Evolutionary conservation across 2,888 invertebrate genomes (phyloP).

Genomic region (Pterostichus niger): DNA sequence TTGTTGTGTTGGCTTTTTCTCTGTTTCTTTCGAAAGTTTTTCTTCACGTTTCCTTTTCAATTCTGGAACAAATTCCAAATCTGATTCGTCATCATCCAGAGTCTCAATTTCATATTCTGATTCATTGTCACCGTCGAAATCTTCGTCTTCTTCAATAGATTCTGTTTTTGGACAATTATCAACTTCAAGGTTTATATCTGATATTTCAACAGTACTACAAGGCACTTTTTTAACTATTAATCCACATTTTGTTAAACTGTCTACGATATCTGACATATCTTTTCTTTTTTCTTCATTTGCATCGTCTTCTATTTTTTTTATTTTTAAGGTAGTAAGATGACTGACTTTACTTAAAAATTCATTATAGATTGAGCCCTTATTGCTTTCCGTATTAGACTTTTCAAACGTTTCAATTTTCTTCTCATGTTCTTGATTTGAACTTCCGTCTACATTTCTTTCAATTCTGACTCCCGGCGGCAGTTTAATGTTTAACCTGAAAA

Average conservation of each 20-base stretch:
- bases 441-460: conserved; percentile 44
- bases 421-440: not conserved
- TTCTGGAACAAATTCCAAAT: conserved; percentile 58
- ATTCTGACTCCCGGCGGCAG: conserved; percentile 67
- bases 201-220: not conserved
- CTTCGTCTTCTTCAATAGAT: not conserved
- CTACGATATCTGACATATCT: conserved; percentile 35
- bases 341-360: conserved; percentile 55
- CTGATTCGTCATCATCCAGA: conserved; percentile 57
- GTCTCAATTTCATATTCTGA: conserved; percentile 64
- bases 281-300: not conserved
- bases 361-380: conserved; percentile 38
- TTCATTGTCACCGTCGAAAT: conserved; percentile 51
- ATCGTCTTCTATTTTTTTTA: conserved; percentile 34
- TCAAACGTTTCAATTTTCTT: not conserved
- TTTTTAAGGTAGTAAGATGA: conserved; percentile 36
- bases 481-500: conserved; percentile 67
- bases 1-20: conserved; percentile 6
- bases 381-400: not conserved
- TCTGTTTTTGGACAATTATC: conserved; percentile 1
- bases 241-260: conserved; percentile 59
- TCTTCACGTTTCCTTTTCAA: conserved; percentile 7
- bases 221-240: conserved; percentile 58
- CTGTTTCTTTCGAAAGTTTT: conserved; percentile 42
- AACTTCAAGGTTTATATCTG: not conserved